Evolutionary conservation across 1,140 invertebrate species (phyloP).

Genomic region (Penaeus indicus): DNA sequence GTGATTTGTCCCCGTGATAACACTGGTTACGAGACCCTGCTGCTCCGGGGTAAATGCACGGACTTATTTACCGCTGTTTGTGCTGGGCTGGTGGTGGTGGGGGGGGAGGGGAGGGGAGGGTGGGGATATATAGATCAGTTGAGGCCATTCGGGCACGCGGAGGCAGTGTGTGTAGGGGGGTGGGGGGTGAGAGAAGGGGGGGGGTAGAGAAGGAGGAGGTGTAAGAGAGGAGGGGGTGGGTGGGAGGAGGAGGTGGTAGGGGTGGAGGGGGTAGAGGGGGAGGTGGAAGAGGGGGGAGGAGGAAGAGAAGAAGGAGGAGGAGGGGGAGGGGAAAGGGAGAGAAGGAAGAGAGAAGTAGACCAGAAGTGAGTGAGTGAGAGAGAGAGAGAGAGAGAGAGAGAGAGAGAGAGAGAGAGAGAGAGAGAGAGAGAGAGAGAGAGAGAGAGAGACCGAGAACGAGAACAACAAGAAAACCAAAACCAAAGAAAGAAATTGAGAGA

Average conservation of each 20-base stretch:
- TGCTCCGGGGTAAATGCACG: too few species aligned
- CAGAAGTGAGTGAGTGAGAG: background rate
- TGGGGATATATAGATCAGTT: background rate
- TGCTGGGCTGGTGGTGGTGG: background rate
- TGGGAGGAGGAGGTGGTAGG: background rate
- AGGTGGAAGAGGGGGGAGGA: background rate
- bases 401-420: background rate
- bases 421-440: background rate
- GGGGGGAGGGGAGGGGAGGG: background rate
- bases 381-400: background rate
- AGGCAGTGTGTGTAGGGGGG: background rate
- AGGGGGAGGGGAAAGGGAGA: background rate
- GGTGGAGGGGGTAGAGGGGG: background rate
- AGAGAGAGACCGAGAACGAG: too few species aligned
- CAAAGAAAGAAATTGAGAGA: background rate
- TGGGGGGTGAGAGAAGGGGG: background rate
- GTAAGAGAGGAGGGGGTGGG: background rate
- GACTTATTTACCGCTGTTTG: too few species aligned
- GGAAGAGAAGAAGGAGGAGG: background rate
- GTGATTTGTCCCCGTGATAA: constrained; percentile 37
- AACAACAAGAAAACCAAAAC: background rate
- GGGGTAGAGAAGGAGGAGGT: background rate
- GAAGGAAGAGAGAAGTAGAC: background rate
- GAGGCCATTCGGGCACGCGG: too few species aligned
- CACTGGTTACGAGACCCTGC: too few species aligned